Conservation (phyloP, 2,888 invertebrate genomes). For the Odontothrips loti region DNA sequence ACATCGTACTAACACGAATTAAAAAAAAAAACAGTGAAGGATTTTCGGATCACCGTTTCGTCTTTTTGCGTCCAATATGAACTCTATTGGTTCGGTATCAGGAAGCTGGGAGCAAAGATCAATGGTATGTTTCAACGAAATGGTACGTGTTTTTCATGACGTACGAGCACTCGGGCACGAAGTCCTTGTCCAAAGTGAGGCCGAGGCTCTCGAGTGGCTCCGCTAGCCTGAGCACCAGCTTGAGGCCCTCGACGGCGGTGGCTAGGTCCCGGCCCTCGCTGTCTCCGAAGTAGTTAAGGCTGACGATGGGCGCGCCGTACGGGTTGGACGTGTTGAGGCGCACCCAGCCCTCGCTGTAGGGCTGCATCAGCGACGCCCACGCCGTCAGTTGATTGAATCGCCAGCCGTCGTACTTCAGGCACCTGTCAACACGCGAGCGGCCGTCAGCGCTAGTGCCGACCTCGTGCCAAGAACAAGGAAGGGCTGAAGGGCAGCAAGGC, state of each 20-base stretch:
- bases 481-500: too few species aligned
- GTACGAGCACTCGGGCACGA: background rate
- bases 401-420: background rate
- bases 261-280: background rate
- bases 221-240: background rate
- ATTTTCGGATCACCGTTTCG: too few species aligned
- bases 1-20: too few species aligned
- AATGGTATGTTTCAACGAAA: too few species aligned
- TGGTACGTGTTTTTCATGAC: background rate
- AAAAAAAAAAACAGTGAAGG: too few species aligned
- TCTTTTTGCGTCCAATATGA: too few species aligned
- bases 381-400: background rate
- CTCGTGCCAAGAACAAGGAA: too few species aligned
- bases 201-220: background rate
- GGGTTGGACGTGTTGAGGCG: background rate
- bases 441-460: too few species aligned
- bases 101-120: too few species aligned
- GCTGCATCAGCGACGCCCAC: background rate
- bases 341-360: background rate
- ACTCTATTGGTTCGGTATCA: too few species aligned
- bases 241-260: background rate
- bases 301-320: background rate
- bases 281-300: background rate
- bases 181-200: background rate
- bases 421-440: background rate